A percentile compares a stretch with the other conserved stretches of the same genome.
Conservation (phyloP, 1,140 invertebrate genomes). For the Steinernema khuongi region DNA sequence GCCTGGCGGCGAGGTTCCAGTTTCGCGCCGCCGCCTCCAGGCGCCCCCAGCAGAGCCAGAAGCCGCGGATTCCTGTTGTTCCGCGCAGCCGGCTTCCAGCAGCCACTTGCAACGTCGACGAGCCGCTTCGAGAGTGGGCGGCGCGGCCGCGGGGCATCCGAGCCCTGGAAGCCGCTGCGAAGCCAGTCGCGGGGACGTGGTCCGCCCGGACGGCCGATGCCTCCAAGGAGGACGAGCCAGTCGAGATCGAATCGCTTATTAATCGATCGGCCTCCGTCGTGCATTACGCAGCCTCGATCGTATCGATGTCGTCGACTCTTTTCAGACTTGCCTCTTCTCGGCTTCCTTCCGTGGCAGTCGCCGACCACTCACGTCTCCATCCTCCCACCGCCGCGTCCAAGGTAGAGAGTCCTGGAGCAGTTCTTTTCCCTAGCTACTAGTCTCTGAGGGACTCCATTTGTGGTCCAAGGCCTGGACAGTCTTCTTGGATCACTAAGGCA, state of each 20-base stretch:
- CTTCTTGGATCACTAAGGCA: too few species aligned
- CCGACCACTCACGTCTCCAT: background rate
- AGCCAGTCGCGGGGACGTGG: background rate
- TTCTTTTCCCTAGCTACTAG: background rate
- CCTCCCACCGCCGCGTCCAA: background rate
- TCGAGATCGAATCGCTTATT: conserved; percentile 15
- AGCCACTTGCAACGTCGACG: background rate
- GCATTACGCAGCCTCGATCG: conserved; percentile 12
- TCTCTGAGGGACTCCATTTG: too few species aligned
- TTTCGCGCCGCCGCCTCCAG: background rate
- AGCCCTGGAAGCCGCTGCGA: background rate
- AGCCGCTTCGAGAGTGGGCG: background rate
- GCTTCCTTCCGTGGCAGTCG: conserved; percentile 4
- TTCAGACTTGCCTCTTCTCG: conserved; percentile 15
- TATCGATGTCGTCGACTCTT: conserved; percentile 5
- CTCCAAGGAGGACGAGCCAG: background rate
- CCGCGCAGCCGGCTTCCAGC: background rate
- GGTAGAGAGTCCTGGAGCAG: background rate
- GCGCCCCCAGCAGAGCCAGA: background rate
- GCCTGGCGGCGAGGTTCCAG: background rate
- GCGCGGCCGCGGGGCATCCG: background rate
- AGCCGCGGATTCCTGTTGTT: conserved; percentile 5
- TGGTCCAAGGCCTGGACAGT: too few species aligned
- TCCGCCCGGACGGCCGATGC: background rate
- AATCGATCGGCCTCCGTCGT: conserved; percentile 1